Evolutionary conservation across 2,888 invertebrate species (phyloP).

Genomic region (Smittia aterrima): DNA sequence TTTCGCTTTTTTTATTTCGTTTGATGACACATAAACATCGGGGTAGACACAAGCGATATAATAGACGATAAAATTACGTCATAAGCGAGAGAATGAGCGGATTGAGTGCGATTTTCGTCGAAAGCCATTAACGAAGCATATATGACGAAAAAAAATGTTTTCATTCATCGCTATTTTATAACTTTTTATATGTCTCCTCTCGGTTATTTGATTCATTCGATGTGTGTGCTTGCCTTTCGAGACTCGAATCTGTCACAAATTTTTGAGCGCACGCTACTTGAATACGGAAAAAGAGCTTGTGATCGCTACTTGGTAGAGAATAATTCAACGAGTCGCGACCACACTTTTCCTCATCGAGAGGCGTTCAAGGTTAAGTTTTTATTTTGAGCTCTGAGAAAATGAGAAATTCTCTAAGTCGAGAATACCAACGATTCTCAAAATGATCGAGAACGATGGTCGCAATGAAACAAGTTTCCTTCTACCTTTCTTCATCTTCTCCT

Average conservation of each 20-base stretch:
- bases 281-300: neutral
- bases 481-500: neutral
- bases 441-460: no score
- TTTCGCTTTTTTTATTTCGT: neutral
- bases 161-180: constrained; percentile 20
- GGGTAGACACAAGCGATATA: constrained; percentile 11
- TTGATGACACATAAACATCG: constrained; percentile 12
- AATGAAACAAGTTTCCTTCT: neutral
- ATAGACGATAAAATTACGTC: constrained; percentile 30
- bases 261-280: neutral
- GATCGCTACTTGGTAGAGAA: no score
- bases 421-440: neutral
- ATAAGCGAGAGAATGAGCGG: constrained; percentile 4
- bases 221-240: neutral
- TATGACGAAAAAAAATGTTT: neutral
- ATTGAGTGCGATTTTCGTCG: neutral
- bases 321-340: neutral
- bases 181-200: neutral
- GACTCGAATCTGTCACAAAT: constrained; percentile 2
- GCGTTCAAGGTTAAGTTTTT: neutral
- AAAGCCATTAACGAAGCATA: neutral
- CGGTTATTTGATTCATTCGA: constrained; percentile 9
- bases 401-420: no score
- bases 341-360: no score
- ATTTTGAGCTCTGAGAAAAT: neutral